Conservation (phyloP, 2,113 vertebrate species). For the Macrotus californicus region DNA sequence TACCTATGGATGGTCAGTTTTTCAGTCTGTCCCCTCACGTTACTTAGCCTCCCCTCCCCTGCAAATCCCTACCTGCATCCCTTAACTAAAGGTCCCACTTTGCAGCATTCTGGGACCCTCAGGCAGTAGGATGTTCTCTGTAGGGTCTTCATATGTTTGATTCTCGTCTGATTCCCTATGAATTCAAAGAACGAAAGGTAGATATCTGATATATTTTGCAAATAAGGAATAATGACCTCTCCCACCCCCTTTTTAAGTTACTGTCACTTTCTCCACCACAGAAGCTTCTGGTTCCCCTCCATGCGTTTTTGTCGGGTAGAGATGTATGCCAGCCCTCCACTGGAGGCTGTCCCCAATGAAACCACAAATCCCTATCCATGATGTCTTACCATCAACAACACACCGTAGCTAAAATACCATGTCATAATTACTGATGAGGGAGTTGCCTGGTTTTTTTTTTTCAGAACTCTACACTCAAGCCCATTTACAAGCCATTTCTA, state of each 20-base stretch:
- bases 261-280: background rate
- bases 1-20: background rate
- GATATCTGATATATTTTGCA: background rate
- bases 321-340: background rate
- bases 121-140: background rate
- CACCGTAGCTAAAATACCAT: background rate
- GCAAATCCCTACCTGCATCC: background rate
- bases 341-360: background rate
- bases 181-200: background rate
- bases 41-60: background rate
- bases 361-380: background rate
- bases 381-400: background rate
- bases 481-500: background rate
- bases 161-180: background rate
- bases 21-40: background rate
- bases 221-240: background rate
- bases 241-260: background rate
- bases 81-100: background rate
- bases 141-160: background rate
- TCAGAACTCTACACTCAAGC: background rate
- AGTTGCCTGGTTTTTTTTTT: background rate
- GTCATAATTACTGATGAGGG: background rate
- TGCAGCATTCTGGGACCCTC: background rate
- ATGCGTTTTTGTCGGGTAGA: background rate
- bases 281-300: background rate